Base-by-base conservation (phyloP, 2,113 vertebrate genomes). In the Rutilus rutilus region DNA sequence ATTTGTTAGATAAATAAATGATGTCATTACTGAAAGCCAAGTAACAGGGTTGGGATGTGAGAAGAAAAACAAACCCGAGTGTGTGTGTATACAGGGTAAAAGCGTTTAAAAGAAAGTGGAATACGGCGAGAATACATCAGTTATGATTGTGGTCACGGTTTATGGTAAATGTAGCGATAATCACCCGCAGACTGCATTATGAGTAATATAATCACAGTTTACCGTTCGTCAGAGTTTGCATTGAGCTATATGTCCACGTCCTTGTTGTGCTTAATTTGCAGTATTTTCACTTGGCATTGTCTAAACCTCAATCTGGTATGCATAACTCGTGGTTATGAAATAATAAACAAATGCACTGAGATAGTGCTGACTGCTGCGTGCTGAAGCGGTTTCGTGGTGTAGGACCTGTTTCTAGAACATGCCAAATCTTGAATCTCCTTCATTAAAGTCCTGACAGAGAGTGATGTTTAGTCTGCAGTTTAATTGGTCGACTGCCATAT, bases 251-350 rank as follows among this genome's bases (percentile, higher is more conserved):
- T 64, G 77, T 60, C 25, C 64, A 2, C 11, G 47, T 74, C 64
- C 7, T 73, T 15, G 8, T 42, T 33, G 36, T 23, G 15, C 88
- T 89, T 60, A 71, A 14, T 76, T 23, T 17, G 75, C 59, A 80
- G 86, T 78, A 89, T 79, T 83, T 42, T 4, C 84, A 89, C 69
- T 92, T 91, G 91, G 92, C 91, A 76, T 19, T 1, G 60, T 74
- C 21, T 75, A 21, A 69, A 33, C 86, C 75, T 78, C 91, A 90
- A 92, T 93, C 92, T 94, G 94, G 90, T 81, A 52, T 77, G 57
- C 82, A 88, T 80, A 89, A 91, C 88, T 87, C 67, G 83, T 69
- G 50, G 85, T 91, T 91, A 90, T 86, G 91, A 90, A 91, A 90
- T 91, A 88, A 91, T 81, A 92, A 92, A 91, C 90, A 90, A 57